phyloP scores from a whole-genome alignment of 2,888 invertebrate genomes.

The Drosophila lutescens region DNA sequence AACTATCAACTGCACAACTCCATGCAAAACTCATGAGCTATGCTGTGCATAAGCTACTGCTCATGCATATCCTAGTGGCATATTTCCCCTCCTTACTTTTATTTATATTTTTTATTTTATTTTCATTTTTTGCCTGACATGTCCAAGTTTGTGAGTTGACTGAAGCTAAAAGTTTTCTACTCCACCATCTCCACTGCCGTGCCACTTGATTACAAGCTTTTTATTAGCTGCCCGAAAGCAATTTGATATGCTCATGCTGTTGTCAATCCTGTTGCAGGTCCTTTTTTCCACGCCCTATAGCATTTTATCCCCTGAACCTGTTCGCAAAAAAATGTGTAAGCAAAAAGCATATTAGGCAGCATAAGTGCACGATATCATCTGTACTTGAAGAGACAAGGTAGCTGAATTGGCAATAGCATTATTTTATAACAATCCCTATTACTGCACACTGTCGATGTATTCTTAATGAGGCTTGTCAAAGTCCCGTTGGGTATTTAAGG shows the following conservation, averaged over 20 bases:
- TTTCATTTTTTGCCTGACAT: slow-evolving; percentile 42
- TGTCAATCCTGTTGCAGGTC: slow-evolving; percentile 56
- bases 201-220: slow-evolving; percentile 71
- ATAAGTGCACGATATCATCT: slow-evolving; percentile 60
- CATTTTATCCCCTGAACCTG: slow-evolving; percentile 35
- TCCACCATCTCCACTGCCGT: slow-evolving; percentile 19
- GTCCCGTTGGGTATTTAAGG: not conserved
- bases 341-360: slow-evolving; percentile 45
- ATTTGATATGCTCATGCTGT: slow-evolving; percentile 70
- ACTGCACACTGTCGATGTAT: not conserved
- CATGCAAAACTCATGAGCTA: slow-evolving; percentile 50
- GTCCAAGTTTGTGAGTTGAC: slow-evolving; percentile 68
- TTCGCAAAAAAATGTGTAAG: slow-evolving; percentile 18
- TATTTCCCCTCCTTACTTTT: slow-evolving; percentile 47
- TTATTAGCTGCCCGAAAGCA: slow-evolving; percentile 75
- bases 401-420: not conserved
- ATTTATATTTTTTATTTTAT: slow-evolving; percentile 11
- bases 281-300: slow-evolving; percentile 53
- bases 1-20: slow-evolving; percentile 45
- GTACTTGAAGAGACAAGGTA: slow-evolving; percentile 12
- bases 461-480: slow-evolving; percentile 4
- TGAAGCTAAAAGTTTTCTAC: slow-evolving; percentile 53
- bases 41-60: slow-evolving; percentile 52
- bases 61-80: slow-evolving; percentile 74
- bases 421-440: slow-evolving; percentile 6